Percentiles rank a stretch among this genome's conserved stretches.
These are phyloP conservation scores for Tipula lateralis DNA, from an alignment of 2,888 invertebrate species.

Conservation along the genomic window DNA sequence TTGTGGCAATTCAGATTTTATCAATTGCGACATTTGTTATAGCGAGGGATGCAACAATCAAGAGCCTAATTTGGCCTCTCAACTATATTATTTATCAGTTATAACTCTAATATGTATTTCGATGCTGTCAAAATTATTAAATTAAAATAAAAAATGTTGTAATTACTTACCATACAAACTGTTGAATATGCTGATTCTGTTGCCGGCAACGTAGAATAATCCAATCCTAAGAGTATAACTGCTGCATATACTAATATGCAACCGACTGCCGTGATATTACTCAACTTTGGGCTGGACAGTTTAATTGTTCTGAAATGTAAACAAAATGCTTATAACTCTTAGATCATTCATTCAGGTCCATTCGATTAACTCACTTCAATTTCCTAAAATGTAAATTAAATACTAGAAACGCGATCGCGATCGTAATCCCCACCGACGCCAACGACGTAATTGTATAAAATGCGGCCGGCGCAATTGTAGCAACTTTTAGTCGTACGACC, in stretches of 20 bases:
- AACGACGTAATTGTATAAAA: slow-evolving; percentile 68
- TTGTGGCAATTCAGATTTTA: background rate
- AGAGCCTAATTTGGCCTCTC: background rate
- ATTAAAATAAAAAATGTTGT: background rate
- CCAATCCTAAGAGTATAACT: slow-evolving; percentile 78
- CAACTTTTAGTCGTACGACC: slow-evolving; percentile 67
- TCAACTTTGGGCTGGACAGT: slow-evolving; percentile 83
- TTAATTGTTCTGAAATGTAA: slow-evolving; percentile 71
- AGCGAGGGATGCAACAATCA: background rate
- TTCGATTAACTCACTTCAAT: slow-evolving; percentile 57
- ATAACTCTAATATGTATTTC: background rate
- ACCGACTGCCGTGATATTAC: slow-evolving; percentile 86
- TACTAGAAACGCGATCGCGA: slow-evolving; percentile 69
- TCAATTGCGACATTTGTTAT: background rate
- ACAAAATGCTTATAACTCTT: no score
- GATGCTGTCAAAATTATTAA: background rate
- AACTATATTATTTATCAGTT: background rate
- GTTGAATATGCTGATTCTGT: slow-evolving; percentile 67
- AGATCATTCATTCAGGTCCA: background rate
- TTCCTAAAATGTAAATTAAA: slow-evolving; percentile 80
- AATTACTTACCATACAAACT: slow-evolving; percentile 75
- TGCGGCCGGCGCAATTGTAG: slow-evolving; percentile 71
- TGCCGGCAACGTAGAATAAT: slow-evolving; percentile 70
- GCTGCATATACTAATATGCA: slow-evolving; percentile 87
- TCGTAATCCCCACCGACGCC: slow-evolving; percentile 67